Conservation (phyloP, 2,113 vertebrate species). For the Zingel zingel region DNA sequence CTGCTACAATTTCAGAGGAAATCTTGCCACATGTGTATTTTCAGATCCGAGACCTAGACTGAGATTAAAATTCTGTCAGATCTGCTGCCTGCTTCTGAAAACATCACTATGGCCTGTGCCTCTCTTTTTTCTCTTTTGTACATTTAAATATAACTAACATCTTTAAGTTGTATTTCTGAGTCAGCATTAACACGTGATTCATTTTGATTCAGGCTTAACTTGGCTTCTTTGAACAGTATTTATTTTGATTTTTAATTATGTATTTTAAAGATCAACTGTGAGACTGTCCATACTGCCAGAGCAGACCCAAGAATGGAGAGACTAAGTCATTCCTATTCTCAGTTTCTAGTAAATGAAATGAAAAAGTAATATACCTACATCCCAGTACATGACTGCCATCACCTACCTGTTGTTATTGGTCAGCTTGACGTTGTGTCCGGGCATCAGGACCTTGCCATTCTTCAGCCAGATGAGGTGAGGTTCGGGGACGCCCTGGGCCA, state of each 20-base stretch:
- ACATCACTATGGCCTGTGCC: not conserved
- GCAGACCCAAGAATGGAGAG: no score
- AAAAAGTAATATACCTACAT: not conserved
- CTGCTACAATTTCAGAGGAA: not conserved
- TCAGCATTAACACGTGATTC: no score
- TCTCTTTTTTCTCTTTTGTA: not conserved
- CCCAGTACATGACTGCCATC: not conserved
- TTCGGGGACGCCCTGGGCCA: constrained; percentile 84
- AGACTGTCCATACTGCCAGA: not conserved
- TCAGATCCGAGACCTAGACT: no score
- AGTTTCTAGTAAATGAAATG: not conserved
- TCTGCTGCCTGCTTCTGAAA: not conserved
- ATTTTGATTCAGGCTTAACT: not conserved
- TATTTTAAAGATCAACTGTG: not conserved
- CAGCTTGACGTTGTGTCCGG: constrained; percentile 81
- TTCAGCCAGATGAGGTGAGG: constrained; percentile 87
- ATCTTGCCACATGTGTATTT: not conserved
- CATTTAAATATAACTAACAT: not conserved
- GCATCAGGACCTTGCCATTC: constrained; percentile 84
- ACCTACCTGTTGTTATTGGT: constrained; percentile 86
- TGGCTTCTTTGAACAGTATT: not conserved
- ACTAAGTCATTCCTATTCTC: not conserved
- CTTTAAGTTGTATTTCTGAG: no score
- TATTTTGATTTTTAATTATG: not conserved
- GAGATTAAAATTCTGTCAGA: not conserved